Base-by-base conservation (phyloP, 2,113 vertebrate species). In the Megaceryle maxima region DNA sequence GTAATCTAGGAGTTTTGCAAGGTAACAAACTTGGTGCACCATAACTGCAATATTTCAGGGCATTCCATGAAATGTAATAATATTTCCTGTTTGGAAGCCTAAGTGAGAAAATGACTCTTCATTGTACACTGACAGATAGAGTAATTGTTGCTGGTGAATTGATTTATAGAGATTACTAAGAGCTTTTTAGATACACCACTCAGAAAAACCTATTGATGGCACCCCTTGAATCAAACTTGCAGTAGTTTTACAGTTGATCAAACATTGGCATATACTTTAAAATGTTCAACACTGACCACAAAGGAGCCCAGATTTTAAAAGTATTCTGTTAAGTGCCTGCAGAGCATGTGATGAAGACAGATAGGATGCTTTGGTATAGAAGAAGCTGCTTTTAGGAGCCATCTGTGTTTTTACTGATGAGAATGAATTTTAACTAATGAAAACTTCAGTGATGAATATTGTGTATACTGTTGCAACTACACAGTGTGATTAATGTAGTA, bases 371-470 rank as follows among this genome's bases (percentile, higher is more conserved):
- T 92, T 86, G 43, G 20, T 87, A 60, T 5, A 48, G 50, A 91
- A 92, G 59, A 43, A 60, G n/a, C 16, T 0, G 16, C 56, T 84
- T 89, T 95, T 75, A 84, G 77, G 92, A 95, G 35, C 64, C 90
- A 93, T 90, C 85, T 93, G 90, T 92, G 76, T 39, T 92, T 96
- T 93, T 76, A 93, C 53, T 72, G 64, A 90, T 79, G 73, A 82
- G 80, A 88, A 90, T 60, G 56, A 90, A 87, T 94, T 96, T 95
- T 68, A 94, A 57, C 69, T 84, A 92, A 90, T 78, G 80, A 90
- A 70, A 95, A 92, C 75, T 81, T 90, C 24, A 31, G 92, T 87
- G 86, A 50, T 88, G 67, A 62, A 76, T 64, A 68, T 87, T 88
- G 75, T 78, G 24, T 64, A n/a, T 68, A 62, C 60, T 88, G 77